Conservation (phyloP, 30 jellyfish, hydroid and myxozoan genomes). For the Chironex yamaguchii region DNA sequence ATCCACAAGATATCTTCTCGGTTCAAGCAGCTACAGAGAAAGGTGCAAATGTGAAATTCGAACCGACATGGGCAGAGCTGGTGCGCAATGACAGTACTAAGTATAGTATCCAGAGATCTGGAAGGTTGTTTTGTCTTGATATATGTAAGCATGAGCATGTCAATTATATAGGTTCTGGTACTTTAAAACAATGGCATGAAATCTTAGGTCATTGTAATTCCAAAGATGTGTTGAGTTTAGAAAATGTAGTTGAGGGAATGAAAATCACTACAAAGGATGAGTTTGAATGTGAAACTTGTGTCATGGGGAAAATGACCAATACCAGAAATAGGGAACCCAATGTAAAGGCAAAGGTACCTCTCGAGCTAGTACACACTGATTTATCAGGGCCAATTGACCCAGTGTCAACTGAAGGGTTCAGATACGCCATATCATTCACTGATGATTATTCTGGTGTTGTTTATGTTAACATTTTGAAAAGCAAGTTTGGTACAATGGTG, state of each 20-base stretch:
- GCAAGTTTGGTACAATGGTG: conserved; percentile 37
- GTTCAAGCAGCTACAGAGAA: conserved; percentile 51
- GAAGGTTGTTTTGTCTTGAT: conserved; percentile 34
- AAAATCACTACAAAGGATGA: conserved; percentile 11
- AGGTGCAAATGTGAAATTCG: conserved; percentile 40
- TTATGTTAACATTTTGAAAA: neutral
- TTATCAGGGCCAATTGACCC: conserved; percentile 75
- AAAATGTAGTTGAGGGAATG: conserved; percentile 68
- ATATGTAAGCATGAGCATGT: conserved; percentile 6
- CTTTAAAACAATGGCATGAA: conserved; percentile 51
- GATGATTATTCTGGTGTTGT: conserved; percentile 50
- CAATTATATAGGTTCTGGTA: neutral
- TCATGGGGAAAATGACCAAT: conserved; percentile 27
- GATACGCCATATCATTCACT: conserved; percentile 17
- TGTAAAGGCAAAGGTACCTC: conserved; percentile 57
- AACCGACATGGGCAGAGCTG: neutral
- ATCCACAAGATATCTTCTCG: conserved; percentile 50
- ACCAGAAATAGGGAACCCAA: conserved; percentile 50
- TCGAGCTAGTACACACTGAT: conserved; percentile 67
- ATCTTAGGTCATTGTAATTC: conserved; percentile 65
- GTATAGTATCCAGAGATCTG: conserved; percentile 38
- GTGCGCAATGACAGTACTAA: conserved; percentile 26
- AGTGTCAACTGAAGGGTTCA: conserved; percentile 29
- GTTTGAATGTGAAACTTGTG: conserved; percentile 43
- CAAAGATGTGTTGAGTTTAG: conserved; percentile 49